These are phyloP conservation scores for Melanotaenia duboulayi DNA, from an alignment of 2,113 vertebrate species.

Conservation along the genomic window DNA sequence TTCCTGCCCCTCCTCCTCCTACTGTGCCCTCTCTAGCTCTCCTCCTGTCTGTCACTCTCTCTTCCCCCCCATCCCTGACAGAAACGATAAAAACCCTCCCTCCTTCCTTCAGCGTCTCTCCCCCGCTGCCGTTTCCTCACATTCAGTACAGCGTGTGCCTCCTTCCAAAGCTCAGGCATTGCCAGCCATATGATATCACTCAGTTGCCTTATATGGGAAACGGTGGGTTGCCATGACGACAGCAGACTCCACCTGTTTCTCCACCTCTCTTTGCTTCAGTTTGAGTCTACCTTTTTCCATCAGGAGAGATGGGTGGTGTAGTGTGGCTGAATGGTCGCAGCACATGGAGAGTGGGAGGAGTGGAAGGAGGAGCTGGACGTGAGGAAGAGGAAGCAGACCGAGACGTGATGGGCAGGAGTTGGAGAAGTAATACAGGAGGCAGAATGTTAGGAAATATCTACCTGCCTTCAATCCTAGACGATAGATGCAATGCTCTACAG, in stretches of 20 bases:
- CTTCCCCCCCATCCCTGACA: constrained; percentile 32
- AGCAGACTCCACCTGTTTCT: constrained; percentile 88
- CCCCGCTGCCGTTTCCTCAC: constrained; percentile 46
- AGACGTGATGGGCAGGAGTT: constrained; percentile 21
- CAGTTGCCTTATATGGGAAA: constrained; percentile 84
- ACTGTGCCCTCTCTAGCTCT: constrained; percentile 1
- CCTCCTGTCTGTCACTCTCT: constrained; percentile 32
- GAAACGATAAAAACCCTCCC: constrained; percentile 38
- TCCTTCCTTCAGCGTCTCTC: constrained; percentile 31
- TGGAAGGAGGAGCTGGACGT: constrained; percentile 17
- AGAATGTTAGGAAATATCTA: not conserved
- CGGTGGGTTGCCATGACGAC: constrained; percentile 87
- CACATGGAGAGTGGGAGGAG: constrained; percentile 46
- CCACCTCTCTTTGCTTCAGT: constrained; percentile 20
- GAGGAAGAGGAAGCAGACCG: not conserved
- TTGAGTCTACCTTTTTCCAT: constrained; percentile 39
- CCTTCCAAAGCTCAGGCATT: constrained; percentile 48
- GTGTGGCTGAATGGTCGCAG: too few relatives aligned
- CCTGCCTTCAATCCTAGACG: too few relatives aligned
- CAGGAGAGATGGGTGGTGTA: constrained; percentile 47
- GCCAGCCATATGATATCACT: constrained; percentile 81
- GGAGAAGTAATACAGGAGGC: too few relatives aligned
- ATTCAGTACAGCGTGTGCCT: constrained; percentile 59
- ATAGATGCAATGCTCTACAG: too few relatives aligned
- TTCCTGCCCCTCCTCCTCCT: constrained; percentile 56